Base-by-base conservation (phyloP, 2,888 invertebrate genomes). In the Drosophila gaucha region DNA sequence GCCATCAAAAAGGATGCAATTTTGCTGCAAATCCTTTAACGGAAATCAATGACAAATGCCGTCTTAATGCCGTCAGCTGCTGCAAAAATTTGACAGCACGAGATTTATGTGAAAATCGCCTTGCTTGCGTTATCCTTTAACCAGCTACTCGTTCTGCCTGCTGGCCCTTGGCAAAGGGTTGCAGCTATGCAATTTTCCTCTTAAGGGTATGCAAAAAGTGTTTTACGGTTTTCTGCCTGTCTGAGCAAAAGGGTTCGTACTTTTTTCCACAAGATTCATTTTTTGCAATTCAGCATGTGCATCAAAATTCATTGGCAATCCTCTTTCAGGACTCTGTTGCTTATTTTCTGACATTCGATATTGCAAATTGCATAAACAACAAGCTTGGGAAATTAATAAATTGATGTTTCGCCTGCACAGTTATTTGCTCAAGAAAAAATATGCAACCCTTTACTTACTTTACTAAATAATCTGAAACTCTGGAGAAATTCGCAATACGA, bases 321-420 rank as follows among this genome's bases (percentile, higher is more conserved):
- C 78, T 70, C 78, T 80, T 66, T 52, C 18, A 46, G 43, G 36
- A 50, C 44, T 46, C 51, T 72, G 67, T 77, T 59, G 56, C 69
- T 57, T 67, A 51, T 72, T 74, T 58, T 47, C 59, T 64, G 84
- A 85, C 66, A 85, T 87, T 79, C 55, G 84, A 87, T 85, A 82
- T 72, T 64, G 77, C 68, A 75, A 87, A 87, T 85, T 87, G 83
- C 72, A 70, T 75, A 79, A 87, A 75, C 80, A 86, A 59, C 54
- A 52, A 54, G 65, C 77, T 67, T 87, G 87, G 80, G 86, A 85
- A 85, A 82, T 87, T 78, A 71, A 72, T 74, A 85, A 84, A 78
- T 78, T 85, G 63, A 26, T 47, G 38, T 63, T 68, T 59, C 58
- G 67, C 51, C 54, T 71, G 58, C 18, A 26, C 24, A 16, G 39